These are phyloP conservation scores for Punctoribates punctum DNA, from an alignment of 2,888 invertebrate genomes.

Conservation along the genomic window DNA sequence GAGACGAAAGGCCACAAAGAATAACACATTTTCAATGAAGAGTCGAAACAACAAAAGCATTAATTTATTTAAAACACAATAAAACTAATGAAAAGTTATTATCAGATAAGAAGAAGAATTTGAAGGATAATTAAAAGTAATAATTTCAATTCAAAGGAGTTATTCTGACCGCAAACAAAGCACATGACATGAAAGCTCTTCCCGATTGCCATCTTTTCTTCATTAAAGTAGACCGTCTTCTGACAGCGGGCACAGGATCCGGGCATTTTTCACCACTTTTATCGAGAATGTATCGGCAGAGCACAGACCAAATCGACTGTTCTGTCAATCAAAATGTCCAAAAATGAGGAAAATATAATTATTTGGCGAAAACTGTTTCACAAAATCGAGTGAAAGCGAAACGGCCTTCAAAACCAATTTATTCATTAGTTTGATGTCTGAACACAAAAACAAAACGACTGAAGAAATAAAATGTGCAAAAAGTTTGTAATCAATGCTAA, in stretches of 20 bases:
- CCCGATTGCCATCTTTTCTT: slow-evolving; percentile 57
- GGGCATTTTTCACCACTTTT: slow-evolving; percentile 52
- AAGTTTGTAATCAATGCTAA: slow-evolving; percentile 30
- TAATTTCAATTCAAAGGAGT: background rate
- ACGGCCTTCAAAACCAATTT: slow-evolving; percentile 21
- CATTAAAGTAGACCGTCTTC: slow-evolving; percentile 58
- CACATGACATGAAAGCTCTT: slow-evolving; percentile 58
- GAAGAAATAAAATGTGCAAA: background rate
- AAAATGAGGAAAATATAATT: background rate
- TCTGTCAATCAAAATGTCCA: background rate
- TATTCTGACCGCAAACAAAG: slow-evolving; percentile 57
- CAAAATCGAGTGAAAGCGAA: background rate
- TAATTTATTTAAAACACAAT: background rate
- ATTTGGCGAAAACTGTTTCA: background rate
- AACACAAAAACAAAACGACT: background rate
- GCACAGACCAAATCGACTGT: background rate
- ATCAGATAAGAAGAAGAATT: background rate
- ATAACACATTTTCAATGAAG: background rate
- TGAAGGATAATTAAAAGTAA: slow-evolving; percentile 1
- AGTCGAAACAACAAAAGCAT: background rate
- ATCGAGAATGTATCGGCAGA: background rate
- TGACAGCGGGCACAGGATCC: slow-evolving; percentile 55
- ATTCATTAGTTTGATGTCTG: background rate
- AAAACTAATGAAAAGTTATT: background rate
- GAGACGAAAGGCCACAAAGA: background rate